These are phyloP conservation scores for Harpagifer antarcticus DNA, from an alignment of 2,797 vertebrate genomes.

Conservation along the genomic window DNA sequence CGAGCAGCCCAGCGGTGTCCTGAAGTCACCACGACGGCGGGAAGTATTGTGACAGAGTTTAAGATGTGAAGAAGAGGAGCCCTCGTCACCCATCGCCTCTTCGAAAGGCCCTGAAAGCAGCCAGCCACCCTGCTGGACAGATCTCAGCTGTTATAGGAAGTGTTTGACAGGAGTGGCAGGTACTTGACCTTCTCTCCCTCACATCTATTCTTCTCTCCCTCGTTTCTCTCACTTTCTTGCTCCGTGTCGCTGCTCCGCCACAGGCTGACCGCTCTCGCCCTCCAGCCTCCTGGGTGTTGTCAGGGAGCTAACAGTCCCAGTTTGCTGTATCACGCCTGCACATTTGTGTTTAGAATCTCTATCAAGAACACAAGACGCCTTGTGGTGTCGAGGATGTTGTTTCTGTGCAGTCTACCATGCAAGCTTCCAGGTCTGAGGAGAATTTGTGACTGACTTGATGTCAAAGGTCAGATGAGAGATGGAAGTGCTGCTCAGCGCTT, in stretches of 20 bases:
- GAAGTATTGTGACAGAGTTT: conserved; percentile 72
- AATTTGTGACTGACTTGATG: conserved; percentile 4
- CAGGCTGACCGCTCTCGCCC: conserved; percentile 39
- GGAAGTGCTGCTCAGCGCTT: conserved; percentile 4
- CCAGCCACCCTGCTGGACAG: conserved; percentile 69
- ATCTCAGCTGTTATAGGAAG: conserved; percentile 74
- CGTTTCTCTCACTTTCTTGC: conserved; percentile 42
- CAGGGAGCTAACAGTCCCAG: conserved; percentile 55
- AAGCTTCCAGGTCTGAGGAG: conserved; percentile 1
- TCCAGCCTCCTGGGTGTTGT: conserved; percentile 56
- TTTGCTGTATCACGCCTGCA: conserved; percentile 1
- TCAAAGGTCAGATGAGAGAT: conserved; percentile 28
- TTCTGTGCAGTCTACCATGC: neutral
- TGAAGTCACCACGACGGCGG: conserved; percentile 50
- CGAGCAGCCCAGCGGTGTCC: conserved; percentile 48
- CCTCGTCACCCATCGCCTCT: conserved; percentile 76
- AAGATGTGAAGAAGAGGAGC: conserved; percentile 72
- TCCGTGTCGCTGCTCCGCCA: conserved; percentile 53
- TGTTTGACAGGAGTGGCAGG: conserved; percentile 84
- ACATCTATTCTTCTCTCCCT: conserved; percentile 23
- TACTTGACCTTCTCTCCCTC: conserved; percentile 79
- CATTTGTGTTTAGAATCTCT: conserved; percentile 43
- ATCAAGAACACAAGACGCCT: conserved; percentile 23
- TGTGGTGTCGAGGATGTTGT: conserved; percentile 18
- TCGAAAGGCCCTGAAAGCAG: conserved; percentile 74